Conservation (phyloP, 2,113 vertebrate genomes). For the Sorex fumeus region DNA sequence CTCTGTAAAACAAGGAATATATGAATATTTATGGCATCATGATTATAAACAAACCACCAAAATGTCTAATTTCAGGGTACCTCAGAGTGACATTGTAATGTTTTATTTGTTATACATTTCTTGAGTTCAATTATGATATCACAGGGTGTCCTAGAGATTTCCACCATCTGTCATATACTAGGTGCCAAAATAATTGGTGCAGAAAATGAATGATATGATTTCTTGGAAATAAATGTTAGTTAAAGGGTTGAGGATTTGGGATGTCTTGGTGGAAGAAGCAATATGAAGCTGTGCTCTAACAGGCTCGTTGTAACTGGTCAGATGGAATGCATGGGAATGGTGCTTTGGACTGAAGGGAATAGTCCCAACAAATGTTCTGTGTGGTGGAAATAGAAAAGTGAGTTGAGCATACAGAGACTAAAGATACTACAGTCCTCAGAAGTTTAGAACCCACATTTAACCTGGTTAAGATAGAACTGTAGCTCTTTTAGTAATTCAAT, state of each 20-base stretch:
- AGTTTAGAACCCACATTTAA: background rate
- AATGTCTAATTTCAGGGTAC: background rate
- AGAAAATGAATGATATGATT: background rate
- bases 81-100: background rate
- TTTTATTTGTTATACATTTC: slow-evolving; percentile 54
- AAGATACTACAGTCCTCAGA: background rate
- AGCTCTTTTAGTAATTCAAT: background rate
- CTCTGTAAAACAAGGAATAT: background rate
- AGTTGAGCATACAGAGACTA: background rate
- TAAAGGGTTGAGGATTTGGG: background rate
- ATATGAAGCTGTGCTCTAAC: background rate
- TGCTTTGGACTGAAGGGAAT: background rate
- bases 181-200: background rate
- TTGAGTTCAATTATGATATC: slow-evolving; percentile 60
- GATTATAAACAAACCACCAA: slow-evolving; percentile 16
- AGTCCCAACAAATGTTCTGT: background rate
- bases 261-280: background rate
- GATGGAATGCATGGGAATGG: background rate
- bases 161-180: background rate
- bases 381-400: background rate
- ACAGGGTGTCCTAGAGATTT: background rate
- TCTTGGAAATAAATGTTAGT: background rate
- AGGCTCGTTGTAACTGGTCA: background rate
- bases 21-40: background rate
- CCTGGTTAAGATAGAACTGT: background rate